Conservation (phyloP, 2,797 vertebrate species). For the Furcifer pardalis region DNA sequence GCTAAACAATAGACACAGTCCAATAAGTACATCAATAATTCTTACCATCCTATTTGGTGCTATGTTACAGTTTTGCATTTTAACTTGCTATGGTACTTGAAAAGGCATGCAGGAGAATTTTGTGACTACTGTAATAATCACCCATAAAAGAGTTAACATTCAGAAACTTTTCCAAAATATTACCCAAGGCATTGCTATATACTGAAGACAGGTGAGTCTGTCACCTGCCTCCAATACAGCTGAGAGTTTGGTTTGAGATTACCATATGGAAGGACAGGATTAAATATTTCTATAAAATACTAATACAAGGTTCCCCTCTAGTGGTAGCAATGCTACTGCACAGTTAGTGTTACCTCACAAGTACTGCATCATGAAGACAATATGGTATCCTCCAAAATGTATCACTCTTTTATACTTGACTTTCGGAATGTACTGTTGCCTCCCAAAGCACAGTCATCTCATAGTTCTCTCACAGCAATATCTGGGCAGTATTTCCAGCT, state of each 20-base stretch:
- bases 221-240: too few species aligned
- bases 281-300: conserved; percentile 17
- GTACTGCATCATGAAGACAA: background rate
- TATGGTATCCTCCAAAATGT: background rate
- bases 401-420: background rate
- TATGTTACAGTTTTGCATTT: too few species aligned
- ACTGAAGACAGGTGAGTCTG: too few species aligned
- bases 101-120: background rate
- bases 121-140: background rate
- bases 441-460: background rate
- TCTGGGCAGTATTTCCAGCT: background rate
- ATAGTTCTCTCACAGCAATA: background rate
- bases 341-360: background rate
- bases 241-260: background rate
- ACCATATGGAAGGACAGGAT: background rate
- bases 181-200: background rate
- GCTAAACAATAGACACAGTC: background rate
- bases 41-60: background rate
- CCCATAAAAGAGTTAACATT: background rate
- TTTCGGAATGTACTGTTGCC: background rate
- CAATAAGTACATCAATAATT: too few species aligned
- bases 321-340: conserved; percentile 12
- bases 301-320: conserved; percentile 41
- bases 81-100: too few species aligned
- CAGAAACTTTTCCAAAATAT: background rate